Evolutionary conservation across 1,140 invertebrate genomes (phyloP), one percentile per base, ranked within the genome.

Genomic region (Tetramorium parvispinum): DNA sequence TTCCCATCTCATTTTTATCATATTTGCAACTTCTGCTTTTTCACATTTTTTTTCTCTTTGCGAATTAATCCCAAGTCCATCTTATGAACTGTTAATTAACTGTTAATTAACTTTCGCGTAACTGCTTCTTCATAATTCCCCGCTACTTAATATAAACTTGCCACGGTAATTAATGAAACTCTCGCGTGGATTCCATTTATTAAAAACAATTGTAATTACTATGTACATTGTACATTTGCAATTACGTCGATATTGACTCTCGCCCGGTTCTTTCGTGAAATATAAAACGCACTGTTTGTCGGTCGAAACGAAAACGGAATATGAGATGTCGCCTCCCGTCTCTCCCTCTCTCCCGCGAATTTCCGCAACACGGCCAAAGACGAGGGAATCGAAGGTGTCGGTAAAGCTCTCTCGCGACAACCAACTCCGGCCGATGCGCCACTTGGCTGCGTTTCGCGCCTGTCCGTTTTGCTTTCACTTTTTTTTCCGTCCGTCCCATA

Each of bases 391-490:
- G 43, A 24, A 27, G 16, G 21, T 18, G 7, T 21, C 57, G 27
- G 13, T 18, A 49, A 24, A 18, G 43, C 43, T 46, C 43, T 7
- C 73, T 68, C n/a, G 40, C n/a, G 11, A 6, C 37, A 57, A 32
- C 66, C 5, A 83, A 75, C 32, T 37, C 27, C 61, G n/a, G n/a
- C n/a, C 53, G 43, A 51, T 59, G 53, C 27, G 16, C 18, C 40
- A 57, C 21, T 59, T 82, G 51, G 37, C 21, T 24, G 21, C 3
- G 27, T 53, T 40, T 66, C 32, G 61, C 59, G 24, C 65, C 32
- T 43, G 63, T n/a, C 18, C 40, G 18, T 75, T 75, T 59, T 73
- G 43, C 40, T 75, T 59, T 57, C 21, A 49, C 40, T 73, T 59
- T 59, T 59, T 59, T 37, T 59, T 66, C 43, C 40, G n/a, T 13